These are phyloP conservation scores for Otocyon megalotis DNA, from an alignment of 2,113 vertebrate genomes.

Conservation along the genomic window DNA sequence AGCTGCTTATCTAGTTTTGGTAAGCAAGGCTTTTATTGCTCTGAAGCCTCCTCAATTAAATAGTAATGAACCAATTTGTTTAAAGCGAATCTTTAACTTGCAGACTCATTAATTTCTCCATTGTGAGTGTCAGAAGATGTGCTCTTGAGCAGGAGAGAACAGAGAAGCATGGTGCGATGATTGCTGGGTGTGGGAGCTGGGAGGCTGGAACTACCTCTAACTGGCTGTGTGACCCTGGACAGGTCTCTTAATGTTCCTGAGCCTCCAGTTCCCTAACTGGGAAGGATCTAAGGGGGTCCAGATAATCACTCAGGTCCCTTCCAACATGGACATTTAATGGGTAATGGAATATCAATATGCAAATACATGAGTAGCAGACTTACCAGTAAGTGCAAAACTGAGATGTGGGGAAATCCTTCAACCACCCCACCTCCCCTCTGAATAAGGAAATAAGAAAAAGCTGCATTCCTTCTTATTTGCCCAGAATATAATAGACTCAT, in stretches of 20 bases:
- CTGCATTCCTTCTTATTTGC: not conserved
- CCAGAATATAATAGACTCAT: not conserved
- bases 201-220: not conserved
- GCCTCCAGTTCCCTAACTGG: not conserved
- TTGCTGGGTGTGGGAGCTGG: not conserved
- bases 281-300: not conserved
- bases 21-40: constrained; percentile 76
- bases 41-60: constrained; percentile 70
- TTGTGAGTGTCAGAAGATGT: constrained; percentile 56
- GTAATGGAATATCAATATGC: not conserved
- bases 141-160: not conserved
- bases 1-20: constrained; percentile 66
- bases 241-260: not conserved
- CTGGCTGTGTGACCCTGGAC: not conserved
- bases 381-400: not conserved
- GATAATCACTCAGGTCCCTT: not conserved
- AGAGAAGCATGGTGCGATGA: not conserved
- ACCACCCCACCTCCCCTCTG: not conserved
- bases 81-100: constrained; percentile 67
- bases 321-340: not conserved
- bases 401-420: not conserved
- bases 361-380: not conserved
- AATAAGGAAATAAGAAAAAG: constrained; percentile 1
- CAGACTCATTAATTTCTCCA: constrained; percentile 71
- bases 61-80: constrained; percentile 77